phyloP scores from a whole-genome alignment of 2,888 invertebrate genomes.

The Drosophila rellima region DNA sequence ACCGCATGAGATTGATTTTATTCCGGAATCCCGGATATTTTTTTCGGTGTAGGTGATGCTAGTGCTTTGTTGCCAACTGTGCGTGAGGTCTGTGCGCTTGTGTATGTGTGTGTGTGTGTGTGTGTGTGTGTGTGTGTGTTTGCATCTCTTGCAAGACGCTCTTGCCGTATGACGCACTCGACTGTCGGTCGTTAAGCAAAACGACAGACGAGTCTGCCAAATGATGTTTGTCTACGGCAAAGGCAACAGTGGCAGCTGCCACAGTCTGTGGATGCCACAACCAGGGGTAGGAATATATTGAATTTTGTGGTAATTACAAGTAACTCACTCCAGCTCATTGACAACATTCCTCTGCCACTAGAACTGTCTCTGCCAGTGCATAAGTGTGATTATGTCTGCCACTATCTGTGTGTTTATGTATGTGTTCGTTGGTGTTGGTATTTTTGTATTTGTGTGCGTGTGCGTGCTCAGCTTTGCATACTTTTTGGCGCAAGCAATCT shows the following conservation, averaged over 20 bases:
- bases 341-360: constrained; percentile 25
- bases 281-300: constrained; percentile 62
- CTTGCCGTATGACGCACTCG: constrained; percentile 50
- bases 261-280: constrained; percentile 5
- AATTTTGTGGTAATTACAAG: constrained; percentile 81
- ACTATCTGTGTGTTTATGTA: background rate
- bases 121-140: constrained; percentile 42
- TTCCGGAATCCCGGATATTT: background rate
- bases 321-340: constrained; percentile 75
- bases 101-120: constrained; percentile 43
- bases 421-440: background rate
- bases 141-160: constrained; percentile 54
- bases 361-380: constrained; percentile 1
- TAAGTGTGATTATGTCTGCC: constrained; percentile 1
- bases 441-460: constrained; percentile 6
- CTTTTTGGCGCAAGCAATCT: constrained; percentile 67
- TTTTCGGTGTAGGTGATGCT: background rate
- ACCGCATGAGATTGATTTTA: no score
- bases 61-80: constrained; percentile 51
- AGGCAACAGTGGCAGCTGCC: constrained; percentile 21
- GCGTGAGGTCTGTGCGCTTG: constrained; percentile 58
- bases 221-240: constrained; percentile 73
- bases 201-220: constrained; percentile 66
- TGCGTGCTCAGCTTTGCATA: constrained; percentile 51
- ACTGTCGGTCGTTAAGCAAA: constrained; percentile 71